Evolutionary conservation across 2,113 vertebrate genomes (phyloP).

Genomic region (Syngnathus typhle): DNA sequence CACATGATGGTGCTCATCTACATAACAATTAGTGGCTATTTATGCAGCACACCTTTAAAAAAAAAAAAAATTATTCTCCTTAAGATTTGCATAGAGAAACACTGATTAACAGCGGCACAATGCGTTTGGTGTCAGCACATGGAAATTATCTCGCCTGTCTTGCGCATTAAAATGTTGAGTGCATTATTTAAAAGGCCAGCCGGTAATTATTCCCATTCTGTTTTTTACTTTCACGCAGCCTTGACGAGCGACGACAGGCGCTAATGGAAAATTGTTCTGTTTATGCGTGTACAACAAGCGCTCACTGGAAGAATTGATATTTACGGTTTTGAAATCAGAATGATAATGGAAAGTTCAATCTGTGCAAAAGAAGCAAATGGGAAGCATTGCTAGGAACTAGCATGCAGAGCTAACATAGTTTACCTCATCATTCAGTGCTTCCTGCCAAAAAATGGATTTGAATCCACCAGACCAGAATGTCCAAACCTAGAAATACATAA

Average conservation of each 20-base stretch:
- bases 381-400: not conserved
- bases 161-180: constrained; percentile 6
- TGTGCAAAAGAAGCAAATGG: not conserved
- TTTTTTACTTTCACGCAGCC: not conserved
- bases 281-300: not conserved
- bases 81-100: constrained; percentile 2
- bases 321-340: not conserved
- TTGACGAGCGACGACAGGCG: not conserved
- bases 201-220: constrained; percentile 5
- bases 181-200: constrained; percentile 7
- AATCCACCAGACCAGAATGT: not conserved
- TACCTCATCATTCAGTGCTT: not conserved
- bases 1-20: not conserved
- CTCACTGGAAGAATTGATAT: not conserved
- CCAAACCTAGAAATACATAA: too few species aligned
- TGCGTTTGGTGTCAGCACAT: not conserved
- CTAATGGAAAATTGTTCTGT: constrained; percentile 1
- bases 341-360: not conserved
- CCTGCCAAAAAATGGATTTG: not conserved
- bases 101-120: not conserved
- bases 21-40: constrained; percentile 7
- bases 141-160: constrained; percentile 1
- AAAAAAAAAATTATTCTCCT: not conserved
- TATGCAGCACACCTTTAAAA: not conserved
- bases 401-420: not conserved